Evolutionary conservation across 2,888 invertebrate species (phyloP).

Genomic region (Chironomus riparius): DNA sequence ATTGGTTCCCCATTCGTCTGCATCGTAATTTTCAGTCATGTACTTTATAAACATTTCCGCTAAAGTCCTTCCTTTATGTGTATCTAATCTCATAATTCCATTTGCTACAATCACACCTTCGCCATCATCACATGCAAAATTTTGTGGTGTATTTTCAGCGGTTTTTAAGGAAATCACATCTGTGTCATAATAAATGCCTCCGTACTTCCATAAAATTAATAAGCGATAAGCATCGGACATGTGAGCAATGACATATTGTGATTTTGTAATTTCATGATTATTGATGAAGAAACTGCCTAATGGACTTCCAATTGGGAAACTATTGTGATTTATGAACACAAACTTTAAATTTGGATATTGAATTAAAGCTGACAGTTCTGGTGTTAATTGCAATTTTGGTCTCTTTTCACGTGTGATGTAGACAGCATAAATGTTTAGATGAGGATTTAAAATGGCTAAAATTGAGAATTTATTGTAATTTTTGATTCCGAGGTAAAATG

Average conservation of each 20-base stretch:
- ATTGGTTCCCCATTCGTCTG: not conserved
- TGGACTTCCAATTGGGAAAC: conserved; percentile 38
- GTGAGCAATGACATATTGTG: conserved; percentile 30
- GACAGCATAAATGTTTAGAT: conserved; percentile 36
- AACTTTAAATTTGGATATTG: conserved; percentile 37
- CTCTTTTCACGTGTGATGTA: conserved; percentile 29
- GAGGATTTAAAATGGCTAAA: conserved; percentile 36
- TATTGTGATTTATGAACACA: conserved; percentile 36
- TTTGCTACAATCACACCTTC: not conserved
- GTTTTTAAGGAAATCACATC: conserved; percentile 38
- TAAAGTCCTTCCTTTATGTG: not conserved
- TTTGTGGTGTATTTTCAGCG: not conserved
- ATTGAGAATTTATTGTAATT: not conserved
- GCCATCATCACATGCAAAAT: not conserved
- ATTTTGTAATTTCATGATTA: conserved; percentile 35
- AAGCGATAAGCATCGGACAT: not conserved
- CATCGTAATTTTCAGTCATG: not conserved
- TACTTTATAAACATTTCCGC: not conserved
- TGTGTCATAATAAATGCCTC: not conserved
- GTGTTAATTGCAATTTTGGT: not conserved
- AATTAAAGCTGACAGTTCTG: conserved; percentile 33
- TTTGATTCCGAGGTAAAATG: too few relatives aligned
- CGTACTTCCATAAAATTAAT: not conserved
- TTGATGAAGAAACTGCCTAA: conserved; percentile 36
- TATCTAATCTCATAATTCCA: not conserved